Evolutionary conservation across 2,113 vertebrate species (phyloP).

Genomic region (Takifugu bimaculatus): DNA sequence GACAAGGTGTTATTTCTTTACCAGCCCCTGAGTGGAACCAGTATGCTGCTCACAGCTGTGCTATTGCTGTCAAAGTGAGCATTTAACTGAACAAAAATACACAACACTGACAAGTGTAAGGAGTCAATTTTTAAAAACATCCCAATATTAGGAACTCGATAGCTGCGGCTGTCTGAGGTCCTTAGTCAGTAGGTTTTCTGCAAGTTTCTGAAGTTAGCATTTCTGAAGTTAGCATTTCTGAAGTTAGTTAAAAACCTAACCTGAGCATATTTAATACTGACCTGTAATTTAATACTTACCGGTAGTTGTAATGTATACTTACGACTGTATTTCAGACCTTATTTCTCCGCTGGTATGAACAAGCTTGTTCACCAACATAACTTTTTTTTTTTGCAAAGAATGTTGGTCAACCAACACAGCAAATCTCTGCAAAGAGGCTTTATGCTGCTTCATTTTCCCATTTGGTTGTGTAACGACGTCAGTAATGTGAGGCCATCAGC

Average conservation of each 20-base stretch:
- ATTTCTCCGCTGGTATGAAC: conserved; percentile 5
- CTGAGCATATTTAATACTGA: too few species aligned
- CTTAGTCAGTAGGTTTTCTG: too few species aligned
- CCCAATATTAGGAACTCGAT: too few species aligned
- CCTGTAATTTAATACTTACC: too few species aligned
- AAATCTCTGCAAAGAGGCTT: not conserved
- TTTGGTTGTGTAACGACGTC: conserved; percentile 30
- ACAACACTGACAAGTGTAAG: too few species aligned
- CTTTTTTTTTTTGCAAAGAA: conserved; percentile 8
- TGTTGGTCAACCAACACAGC: conserved; percentile 13
- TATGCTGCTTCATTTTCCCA: conserved; percentile 26
- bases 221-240: too few species aligned
- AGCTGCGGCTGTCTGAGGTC: too few species aligned
- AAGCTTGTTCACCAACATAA: conserved; percentile 9
- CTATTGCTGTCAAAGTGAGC: not conserved
- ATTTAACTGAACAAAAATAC: too few species aligned
- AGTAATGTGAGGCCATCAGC: conserved; percentile 23
- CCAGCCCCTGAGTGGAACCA: not conserved
- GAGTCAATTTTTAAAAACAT: too few species aligned
- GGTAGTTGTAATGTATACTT: too few species aligned
- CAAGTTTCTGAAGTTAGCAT: too few species aligned
- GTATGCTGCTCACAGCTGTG: not conserved
- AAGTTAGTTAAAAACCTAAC: not conserved
- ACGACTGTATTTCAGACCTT: not conserved
- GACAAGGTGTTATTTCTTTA: not conserved